Evolutionary conservation across 2,888 invertebrate genomes (phyloP).

Genomic region (Hipparchia sbordonii): DNA sequence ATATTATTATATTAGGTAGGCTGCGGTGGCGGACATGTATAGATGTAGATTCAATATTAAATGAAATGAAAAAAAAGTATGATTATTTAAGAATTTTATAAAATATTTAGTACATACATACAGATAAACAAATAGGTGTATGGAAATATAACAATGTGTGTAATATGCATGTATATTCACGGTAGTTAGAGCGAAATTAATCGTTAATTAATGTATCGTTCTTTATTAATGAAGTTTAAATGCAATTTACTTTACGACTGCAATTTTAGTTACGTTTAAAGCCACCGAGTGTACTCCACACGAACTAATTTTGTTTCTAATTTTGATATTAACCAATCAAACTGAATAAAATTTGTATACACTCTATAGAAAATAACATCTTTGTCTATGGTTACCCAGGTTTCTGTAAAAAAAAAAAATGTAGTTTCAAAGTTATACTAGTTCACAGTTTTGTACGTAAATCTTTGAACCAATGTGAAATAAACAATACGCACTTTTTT

Average conservation of each 20-base stretch:
- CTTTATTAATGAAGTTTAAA: conserved; percentile 36
- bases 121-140: conserved; percentile 51
- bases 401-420: no score
- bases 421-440: no score
- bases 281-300: not conserved
- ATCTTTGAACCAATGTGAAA: no score
- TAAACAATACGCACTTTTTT: no score
- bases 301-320: no score
- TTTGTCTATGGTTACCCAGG: no score
- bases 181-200: conserved; percentile 71
- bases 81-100: conserved; percentile 66
- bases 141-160: conserved; percentile 41
- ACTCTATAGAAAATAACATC: no score
- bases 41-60: conserved; percentile 67
- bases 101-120: conserved; percentile 65
- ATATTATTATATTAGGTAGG: conserved; percentile 44
- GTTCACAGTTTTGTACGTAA: no score
- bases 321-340: no score
- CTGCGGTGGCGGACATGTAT: conserved; percentile 72
- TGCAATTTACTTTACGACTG: conserved; percentile 55
- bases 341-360: no score
- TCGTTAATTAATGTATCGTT: conserved; percentile 43
- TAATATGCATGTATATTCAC: conserved; percentile 69
- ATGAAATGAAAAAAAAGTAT: conserved; percentile 56
- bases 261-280: conserved; percentile 41